phyloP scores from a whole-genome alignment of 2,888 invertebrate species.

The Sturmia bella region DNA sequence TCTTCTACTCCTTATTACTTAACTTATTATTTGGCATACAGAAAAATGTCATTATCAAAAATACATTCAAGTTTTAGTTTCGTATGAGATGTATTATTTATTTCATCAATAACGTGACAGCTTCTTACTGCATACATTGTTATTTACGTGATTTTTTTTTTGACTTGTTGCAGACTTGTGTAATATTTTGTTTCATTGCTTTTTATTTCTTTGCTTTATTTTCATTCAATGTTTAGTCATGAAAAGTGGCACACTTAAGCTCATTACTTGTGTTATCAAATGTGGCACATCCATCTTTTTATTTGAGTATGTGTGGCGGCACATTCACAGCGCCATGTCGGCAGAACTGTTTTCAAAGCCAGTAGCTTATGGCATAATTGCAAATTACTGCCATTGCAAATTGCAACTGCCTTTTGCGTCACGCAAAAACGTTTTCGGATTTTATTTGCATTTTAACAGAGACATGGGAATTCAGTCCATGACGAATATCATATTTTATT shows the following conservation, averaged over 20 bases:
- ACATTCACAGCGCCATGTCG: conserved; percentile 22
- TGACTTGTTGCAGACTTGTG: conserved; percentile 20
- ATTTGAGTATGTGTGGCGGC: not conserved
- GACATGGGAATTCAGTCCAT: no score
- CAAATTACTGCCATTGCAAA: conserved; percentile 25
- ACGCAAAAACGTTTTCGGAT: not conserved
- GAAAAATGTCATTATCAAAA: conserved; percentile 37
- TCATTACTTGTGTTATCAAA: conserved; percentile 54
- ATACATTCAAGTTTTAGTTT: conserved; percentile 33
- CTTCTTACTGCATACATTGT: conserved; percentile 36
- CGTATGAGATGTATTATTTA: conserved; percentile 3
- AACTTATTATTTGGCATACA: no score
- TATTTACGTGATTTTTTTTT: not conserved
- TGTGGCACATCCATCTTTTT: conserved; percentile 53
- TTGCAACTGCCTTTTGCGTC: conserved; percentile 1
- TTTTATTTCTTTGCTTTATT: conserved; percentile 26
- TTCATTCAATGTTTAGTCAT: conserved; percentile 47
- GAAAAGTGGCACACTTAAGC: conserved; percentile 55
- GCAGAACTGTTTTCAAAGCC: conserved; percentile 39
- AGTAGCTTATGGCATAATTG: conserved; percentile 58
- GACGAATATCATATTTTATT: no score
- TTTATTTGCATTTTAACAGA: no score
- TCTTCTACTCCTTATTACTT: no score
- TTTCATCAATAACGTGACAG: conserved; percentile 17
- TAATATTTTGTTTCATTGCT: conserved; percentile 30